phyloP scores from a whole-genome alignment of 1,140 invertebrate genomes.

The Pachypsylla venusta region DNA sequence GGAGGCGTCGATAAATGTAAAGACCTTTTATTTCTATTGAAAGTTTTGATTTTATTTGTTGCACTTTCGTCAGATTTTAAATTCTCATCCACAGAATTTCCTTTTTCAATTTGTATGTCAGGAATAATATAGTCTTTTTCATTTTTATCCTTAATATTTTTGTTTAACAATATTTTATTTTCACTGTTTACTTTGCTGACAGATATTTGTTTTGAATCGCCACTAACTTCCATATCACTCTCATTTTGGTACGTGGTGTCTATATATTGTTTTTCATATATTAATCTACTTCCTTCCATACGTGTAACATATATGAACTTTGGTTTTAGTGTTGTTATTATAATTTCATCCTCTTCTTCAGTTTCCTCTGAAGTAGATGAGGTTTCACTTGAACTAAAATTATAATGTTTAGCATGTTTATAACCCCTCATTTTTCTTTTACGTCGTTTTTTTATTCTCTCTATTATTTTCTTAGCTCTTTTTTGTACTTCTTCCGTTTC shows the following conservation, averaged over 20 bases:
- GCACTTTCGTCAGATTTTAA: too few species aligned
- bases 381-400: neutral
- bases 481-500: neutral
- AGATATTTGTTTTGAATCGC: too few species aligned
- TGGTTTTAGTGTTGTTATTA: neutral
- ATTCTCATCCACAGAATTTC: too few species aligned
- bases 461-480: neutral
- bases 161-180: too few species aligned
- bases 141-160: too few species aligned
- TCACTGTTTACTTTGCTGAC: too few species aligned
- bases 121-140: too few species aligned
- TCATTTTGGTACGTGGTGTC: too few species aligned
- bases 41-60: too few species aligned
- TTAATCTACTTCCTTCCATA: neutral
- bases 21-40: too few species aligned
- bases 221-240: neutral
- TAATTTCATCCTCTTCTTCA: neutral
- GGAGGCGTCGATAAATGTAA: too few species aligned
- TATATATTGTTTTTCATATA: neutral
- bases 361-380: neutral
- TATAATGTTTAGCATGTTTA: neutral
- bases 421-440: neutral
- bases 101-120: too few species aligned
- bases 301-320: neutral
- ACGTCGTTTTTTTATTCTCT: neutral